Percentiles rank a stretch among this genome's conserved stretches.
Conservation (phyloP, 2,888 invertebrate genomes). For the Apotomis turbidana region DNA sequence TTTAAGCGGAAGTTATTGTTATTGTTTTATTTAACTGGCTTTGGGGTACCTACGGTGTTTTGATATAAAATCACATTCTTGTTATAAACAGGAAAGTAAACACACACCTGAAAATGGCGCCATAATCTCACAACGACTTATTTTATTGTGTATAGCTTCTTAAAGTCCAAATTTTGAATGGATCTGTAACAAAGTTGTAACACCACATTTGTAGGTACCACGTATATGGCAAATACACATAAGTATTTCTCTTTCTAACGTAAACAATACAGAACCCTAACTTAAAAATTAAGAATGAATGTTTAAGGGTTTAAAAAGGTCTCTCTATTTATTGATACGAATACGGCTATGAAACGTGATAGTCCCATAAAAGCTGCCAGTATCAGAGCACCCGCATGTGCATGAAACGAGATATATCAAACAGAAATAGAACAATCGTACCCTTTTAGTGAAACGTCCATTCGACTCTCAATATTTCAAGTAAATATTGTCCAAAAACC, state of each 20-base stretch:
- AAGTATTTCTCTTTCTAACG: too few species aligned
- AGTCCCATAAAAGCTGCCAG: slow-evolving; percentile 15
- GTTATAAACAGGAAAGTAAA: too few species aligned
- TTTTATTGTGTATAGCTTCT: too few species aligned
- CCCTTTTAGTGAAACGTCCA: neutral
- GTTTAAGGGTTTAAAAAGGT: neutral
- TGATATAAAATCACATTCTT: neutral
- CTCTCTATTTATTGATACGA: slow-evolving; percentile 8
- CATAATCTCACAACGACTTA: too few species aligned
- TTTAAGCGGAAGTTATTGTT: slow-evolving; percentile 24
- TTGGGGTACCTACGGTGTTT: neutral
- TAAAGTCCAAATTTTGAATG: too few species aligned
- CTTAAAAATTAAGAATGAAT: neutral
- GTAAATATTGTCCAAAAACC: neutral
- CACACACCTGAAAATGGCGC: too few species aligned
- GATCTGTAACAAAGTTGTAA: too few species aligned
- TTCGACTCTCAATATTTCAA: neutral
- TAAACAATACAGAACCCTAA: too few species aligned
- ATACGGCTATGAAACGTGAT: slow-evolving; percentile 12
- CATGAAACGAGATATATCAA: neutral
- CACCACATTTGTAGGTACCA: too few species aligned
- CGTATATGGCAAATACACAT: too few species aligned
- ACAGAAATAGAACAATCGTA: neutral
- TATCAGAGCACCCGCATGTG: neutral
- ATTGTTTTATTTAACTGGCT: neutral